Conservation (phyloP, 1,140 invertebrate genomes). For the Harpegnathos saltator region DNA sequence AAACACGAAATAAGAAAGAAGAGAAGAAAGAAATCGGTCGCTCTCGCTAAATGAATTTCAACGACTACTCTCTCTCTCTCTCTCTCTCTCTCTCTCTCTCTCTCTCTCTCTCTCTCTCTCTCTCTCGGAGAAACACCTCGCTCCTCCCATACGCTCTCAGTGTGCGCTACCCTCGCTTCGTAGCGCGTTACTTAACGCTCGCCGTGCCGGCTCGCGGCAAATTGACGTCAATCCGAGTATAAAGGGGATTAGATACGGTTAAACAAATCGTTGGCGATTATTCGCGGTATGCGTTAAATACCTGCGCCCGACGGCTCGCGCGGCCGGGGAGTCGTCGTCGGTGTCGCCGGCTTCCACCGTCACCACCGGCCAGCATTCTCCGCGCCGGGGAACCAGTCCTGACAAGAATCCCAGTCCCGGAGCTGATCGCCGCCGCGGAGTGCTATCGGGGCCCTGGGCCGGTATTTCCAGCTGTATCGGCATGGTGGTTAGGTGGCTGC, state of each 20-base stretch:
- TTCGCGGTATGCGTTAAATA: constrained; percentile 60
- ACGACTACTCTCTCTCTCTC: neutral
- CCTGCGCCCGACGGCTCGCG: constrained; percentile 11
- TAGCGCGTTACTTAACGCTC: neutral
- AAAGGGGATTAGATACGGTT: constrained; percentile 43
- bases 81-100: no score
- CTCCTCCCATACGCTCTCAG: no score
- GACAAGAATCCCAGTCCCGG: constrained; percentile 68
- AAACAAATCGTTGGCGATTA: constrained; percentile 55
- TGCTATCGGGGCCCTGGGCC: constrained; percentile 54
- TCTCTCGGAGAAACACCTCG: neutral
- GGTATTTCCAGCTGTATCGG: constrained; percentile 73
- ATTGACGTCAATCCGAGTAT: constrained; percentile 34
- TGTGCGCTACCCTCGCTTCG: no score
- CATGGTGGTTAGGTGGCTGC: constrained; percentile 63
- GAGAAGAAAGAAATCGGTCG: neutral
- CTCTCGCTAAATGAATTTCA: constrained; percentile 12
- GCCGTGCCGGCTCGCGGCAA: neutral
- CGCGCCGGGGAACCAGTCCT: constrained; percentile 64
- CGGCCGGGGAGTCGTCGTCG: neutral
- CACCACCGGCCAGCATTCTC: constrained; percentile 55
- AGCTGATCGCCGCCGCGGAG: constrained; percentile 50
- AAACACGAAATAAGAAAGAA: constrained; percentile 4
- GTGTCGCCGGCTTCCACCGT: constrained; percentile 16
- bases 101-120: neutral